Evolutionary conservation across 2,113 vertebrate species (phyloP).

Genomic region (Thamnophis sirtalis): DNA sequence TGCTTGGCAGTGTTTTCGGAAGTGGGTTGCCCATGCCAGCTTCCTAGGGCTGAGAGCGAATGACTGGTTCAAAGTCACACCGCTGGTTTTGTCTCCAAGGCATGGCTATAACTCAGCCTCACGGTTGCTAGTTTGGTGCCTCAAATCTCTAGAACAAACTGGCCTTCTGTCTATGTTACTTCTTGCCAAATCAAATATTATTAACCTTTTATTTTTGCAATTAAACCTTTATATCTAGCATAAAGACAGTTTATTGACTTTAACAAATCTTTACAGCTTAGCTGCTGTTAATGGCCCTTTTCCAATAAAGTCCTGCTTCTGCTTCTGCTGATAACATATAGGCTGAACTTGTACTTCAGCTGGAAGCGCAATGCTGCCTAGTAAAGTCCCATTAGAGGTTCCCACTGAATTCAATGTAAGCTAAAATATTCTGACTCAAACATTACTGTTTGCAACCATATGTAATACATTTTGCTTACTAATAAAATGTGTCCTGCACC

Average conservation of each 20-base stretch:
- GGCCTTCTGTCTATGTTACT: not conserved
- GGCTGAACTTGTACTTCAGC: conserved; percentile 39
- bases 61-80: not conserved
- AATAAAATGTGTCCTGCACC: not conserved
- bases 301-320: conserved; percentile 43
- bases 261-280: conserved; percentile 37
- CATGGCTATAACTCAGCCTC: not conserved
- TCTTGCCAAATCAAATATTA: conserved; percentile 51
- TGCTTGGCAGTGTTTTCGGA: not conserved
- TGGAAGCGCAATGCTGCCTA: not conserved
- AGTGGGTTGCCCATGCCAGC: not conserved
- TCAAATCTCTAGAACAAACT: not conserved
- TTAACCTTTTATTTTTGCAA: conserved; percentile 45
- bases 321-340: conserved; percentile 42
- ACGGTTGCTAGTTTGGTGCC: no score
- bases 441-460: not conserved
- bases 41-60: not conserved
- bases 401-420: conserved; percentile 4
- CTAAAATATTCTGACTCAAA: conserved; percentile 9
- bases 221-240: conserved; percentile 57
- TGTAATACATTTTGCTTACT: not conserved
- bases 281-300: conserved; percentile 32
- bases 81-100: not conserved
- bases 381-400: conserved; percentile 19
- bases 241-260: conserved; percentile 27